Evolutionary conservation across 1,140 invertebrate genomes (phyloP), one percentile per base, ranked within the genome.

Genomic region (Hylaeus anthracinus): DNA sequence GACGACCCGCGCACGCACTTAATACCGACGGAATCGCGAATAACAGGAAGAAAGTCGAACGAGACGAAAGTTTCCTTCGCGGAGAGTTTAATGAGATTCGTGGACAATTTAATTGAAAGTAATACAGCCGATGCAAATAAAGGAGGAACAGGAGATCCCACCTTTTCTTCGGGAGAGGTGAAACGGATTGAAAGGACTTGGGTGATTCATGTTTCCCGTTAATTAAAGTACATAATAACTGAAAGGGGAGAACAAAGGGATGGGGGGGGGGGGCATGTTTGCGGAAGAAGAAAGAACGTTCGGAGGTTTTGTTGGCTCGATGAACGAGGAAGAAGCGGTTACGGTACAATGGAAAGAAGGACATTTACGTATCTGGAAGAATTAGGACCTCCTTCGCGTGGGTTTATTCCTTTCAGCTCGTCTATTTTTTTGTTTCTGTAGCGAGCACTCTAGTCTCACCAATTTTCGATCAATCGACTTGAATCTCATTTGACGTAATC

Each of bases 81-180:
- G 1, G 12, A 26, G 67, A 78, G 75, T 71, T 71, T 78, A 78
- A 78, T 60, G 75, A 78, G 75, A 78, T 78, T 72, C 75, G 75
- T 26, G 75, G 75, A 78, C 75, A 72, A 78, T 78, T 78, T 78
- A 78, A 78, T 78, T 78, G 75, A 78, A 78, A 78, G 75, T 61
- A 78, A 78, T 78, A 78, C 67, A 58, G 48, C 56, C 67, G 56
- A 5, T 39, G 67, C 45, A 72, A 78, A 78, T 43, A 72, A 70
- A 69, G 6, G 26, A 26, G 10, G 43, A 37, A 63, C n/a, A 39
- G 6, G 8, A 12, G 74, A 41, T 56, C 41, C 71, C 37, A 45
- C 41, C 26, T 45, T 56, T 60, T 26, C 15, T 45, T 60, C 72
- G 37, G 8, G 14, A 1, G 51, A 8, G 12, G 6, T 3, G 65